phyloP scores from a whole-genome alignment of 2,888 invertebrate genomes.

The Candidula unifasciata region DNA sequence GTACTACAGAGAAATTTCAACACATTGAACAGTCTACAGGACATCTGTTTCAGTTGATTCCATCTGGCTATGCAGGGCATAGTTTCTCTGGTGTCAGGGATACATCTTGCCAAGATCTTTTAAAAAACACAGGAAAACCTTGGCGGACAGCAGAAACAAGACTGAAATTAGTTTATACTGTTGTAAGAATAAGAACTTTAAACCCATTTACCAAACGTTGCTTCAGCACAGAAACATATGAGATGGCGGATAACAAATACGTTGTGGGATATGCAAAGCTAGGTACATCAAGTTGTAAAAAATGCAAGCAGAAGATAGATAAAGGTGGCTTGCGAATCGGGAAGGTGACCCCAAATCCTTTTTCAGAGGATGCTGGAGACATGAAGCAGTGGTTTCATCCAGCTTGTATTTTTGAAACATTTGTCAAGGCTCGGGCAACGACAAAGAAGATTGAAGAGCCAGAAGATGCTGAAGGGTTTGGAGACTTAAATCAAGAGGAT shows the following conservation, averaged over 20 bases:
- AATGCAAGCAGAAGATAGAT: slow-evolving; percentile 88
- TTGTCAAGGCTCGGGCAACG: slow-evolving; percentile 87
- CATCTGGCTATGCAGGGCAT: not conserved
- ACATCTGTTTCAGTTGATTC: not conserved
- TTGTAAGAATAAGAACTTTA: not conserved
- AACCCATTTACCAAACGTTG: not conserved
- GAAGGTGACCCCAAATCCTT: slow-evolving; percentile 88
- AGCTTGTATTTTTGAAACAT: slow-evolving; percentile 87
- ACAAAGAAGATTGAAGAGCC: slow-evolving; percentile 89
- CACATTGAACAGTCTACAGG: not conserved
- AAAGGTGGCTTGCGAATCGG: slow-evolving; percentile 87
- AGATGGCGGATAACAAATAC: slow-evolving; percentile 78
- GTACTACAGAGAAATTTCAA: not conserved
- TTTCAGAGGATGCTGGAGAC: slow-evolving; percentile 84
- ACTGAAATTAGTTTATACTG: not conserved
- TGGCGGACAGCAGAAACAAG: not conserved
- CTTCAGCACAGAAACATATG: slow-evolving; percentile 11
- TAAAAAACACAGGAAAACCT: not conserved
- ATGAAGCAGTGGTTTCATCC: slow-evolving; percentile 92
- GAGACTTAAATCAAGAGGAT: slow-evolving; percentile 83
- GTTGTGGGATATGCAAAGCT: slow-evolving; percentile 88
- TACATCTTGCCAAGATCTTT: not conserved
- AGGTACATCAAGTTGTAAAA: slow-evolving; percentile 89
- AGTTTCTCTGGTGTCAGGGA: not conserved
- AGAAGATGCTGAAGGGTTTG: slow-evolving; percentile 89